A percentile compares a stretch with the other conserved stretches of the same genome.
phyloP scores from a whole-genome alignment of 2,113 vertebrate genomes.

The Elephas maximus region DNA sequence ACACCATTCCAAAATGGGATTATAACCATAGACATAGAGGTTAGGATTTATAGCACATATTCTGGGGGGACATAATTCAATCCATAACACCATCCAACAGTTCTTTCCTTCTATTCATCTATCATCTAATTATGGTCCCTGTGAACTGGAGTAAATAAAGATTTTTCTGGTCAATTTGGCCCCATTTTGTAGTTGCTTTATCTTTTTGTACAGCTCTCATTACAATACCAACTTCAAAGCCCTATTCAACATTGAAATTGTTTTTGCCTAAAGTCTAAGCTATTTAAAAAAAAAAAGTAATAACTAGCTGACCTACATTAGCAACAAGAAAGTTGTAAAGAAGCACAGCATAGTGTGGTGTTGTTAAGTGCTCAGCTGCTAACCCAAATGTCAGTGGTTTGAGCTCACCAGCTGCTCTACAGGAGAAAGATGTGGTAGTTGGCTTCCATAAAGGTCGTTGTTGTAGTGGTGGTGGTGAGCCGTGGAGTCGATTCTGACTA shows the following conservation, averaged over 20 bases:
- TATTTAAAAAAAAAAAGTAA: background rate
- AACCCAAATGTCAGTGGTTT: too few species aligned
- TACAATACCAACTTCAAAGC: constrained; percentile 28
- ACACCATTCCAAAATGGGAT: too few species aligned
- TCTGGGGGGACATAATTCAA: too few species aligned
- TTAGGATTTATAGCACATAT: too few species aligned
- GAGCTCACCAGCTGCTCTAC: too few species aligned
- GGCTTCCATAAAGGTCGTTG: too few species aligned
- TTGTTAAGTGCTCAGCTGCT: background rate
- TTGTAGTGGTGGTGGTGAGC: too few species aligned
- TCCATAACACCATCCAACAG: background rate
- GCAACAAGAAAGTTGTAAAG: background rate
- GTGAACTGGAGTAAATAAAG: constrained; percentile 1
- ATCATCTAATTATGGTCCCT: constrained; percentile 13
- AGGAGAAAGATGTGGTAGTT: too few species aligned
- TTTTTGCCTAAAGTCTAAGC: constrained; percentile 9
- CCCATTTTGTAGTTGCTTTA: constrained; percentile 40
- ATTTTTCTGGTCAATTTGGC: constrained; percentile 19
- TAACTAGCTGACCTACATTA: background rate
- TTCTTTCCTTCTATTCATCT: background rate
- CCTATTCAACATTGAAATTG: constrained; percentile 10
- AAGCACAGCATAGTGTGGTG: background rate
- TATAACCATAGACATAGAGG: too few species aligned
- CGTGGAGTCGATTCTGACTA: background rate
- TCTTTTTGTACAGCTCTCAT: background rate